phyloP scores from a whole-genome alignment of 2,113 vertebrate genomes.

The Agapornis roseicollis region DNA sequence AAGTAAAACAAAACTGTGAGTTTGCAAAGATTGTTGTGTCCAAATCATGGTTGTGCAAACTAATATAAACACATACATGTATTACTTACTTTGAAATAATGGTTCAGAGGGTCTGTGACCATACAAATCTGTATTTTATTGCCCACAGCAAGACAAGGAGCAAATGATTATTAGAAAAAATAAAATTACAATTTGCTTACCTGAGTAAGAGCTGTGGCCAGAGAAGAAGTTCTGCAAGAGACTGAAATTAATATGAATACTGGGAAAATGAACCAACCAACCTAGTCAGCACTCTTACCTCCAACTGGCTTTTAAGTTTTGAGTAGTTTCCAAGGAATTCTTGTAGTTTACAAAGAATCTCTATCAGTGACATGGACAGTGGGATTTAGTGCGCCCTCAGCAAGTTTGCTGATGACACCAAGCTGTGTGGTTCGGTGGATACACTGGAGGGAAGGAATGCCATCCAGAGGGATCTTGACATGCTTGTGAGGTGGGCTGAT shows the following conservation, averaged over 20 bases:
- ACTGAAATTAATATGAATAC: not conserved
- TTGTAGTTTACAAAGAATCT: too few species aligned
- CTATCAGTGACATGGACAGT: too few species aligned
- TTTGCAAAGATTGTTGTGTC: not conserved
- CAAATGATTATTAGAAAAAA: not conserved
- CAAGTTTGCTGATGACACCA: too few species aligned
- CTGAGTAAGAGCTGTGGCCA: not conserved
- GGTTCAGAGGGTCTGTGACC: not conserved
- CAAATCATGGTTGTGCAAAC: not conserved
- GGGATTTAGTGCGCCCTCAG: too few species aligned
- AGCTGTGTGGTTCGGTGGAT: too few species aligned
- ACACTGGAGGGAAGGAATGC: too few species aligned
- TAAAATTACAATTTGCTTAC: not conserved
- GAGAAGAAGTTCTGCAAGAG: not conserved
- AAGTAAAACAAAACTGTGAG: not conserved
- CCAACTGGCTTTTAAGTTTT: not conserved
- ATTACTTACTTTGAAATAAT: not conserved
- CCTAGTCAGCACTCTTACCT: not conserved
- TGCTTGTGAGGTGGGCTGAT: rapidly evolving
- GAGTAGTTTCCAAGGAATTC: not conserved
- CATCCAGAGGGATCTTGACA: too few species aligned
- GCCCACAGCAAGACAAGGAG: not conserved
- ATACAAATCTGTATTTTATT: not conserved
- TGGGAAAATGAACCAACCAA: not conserved
- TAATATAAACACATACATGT: not conserved